A percentile compares a stretch with the other conserved stretches of the same genome.
Conservation (phyloP, 1,140 invertebrate genomes). For the Oreohelix idahoensis region DNA sequence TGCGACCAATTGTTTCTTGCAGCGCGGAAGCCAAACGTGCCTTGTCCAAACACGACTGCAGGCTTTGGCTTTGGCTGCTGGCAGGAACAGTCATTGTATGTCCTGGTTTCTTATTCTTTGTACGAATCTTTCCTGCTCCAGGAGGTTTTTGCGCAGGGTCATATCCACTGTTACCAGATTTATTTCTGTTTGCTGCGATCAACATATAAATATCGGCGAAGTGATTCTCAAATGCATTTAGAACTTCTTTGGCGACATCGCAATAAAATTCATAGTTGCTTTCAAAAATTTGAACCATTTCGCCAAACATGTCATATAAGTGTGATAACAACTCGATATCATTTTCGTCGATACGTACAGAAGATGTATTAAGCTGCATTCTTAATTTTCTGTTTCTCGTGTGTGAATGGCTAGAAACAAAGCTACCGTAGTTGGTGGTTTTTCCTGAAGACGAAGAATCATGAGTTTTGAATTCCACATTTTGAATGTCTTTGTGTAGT, state of each 20-base stretch:
- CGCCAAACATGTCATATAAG: not conserved
- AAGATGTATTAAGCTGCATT: not conserved
- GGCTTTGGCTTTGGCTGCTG: not conserved
- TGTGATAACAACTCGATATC: not conserved
- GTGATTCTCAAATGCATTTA: not conserved
- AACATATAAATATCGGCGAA: not conserved
- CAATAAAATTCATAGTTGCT: not conserved
- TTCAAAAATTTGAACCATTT: not conserved
- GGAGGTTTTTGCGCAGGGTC: not conserved
- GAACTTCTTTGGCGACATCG: not conserved
- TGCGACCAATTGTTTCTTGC: not conserved
- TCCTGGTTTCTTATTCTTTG: not conserved
- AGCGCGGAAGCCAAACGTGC: not conserved
- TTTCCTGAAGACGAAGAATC: too few species aligned
- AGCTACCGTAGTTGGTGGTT: not conserved
- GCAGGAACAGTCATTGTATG: not conserved
- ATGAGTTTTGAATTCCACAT: too few species aligned
- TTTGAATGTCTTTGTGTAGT: too few species aligned
- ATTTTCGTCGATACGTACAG: not conserved
- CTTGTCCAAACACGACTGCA: not conserved
- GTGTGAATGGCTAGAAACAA: not conserved
- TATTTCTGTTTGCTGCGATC: not conserved
- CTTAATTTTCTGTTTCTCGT: not conserved
- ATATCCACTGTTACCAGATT: conserved; percentile 6
- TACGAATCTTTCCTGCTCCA: not conserved